Conservation (phyloP, 2,113 vertebrate species). For the Nipponia nippon region DNA sequence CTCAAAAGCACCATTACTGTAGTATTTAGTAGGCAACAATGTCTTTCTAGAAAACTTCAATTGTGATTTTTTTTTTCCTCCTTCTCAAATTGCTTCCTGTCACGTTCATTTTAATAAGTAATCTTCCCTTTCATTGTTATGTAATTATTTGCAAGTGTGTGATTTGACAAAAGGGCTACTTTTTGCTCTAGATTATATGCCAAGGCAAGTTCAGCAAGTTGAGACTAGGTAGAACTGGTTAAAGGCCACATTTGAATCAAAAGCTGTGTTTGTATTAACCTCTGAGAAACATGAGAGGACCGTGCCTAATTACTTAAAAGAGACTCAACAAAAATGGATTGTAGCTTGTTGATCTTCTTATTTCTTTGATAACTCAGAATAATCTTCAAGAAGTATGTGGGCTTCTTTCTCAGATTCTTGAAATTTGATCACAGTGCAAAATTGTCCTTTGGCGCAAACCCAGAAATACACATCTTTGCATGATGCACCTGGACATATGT, state of each 20-base stretch:
- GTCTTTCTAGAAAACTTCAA: not conserved
- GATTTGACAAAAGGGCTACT: conserved; percentile 61
- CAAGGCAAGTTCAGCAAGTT: conserved; percentile 60
- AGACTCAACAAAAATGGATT: conserved; percentile 70
- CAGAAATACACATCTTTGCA: conserved; percentile 79
- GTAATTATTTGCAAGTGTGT: conserved; percentile 71
- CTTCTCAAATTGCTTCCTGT: conserved; percentile 55
- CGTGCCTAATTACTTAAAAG: conserved; percentile 75
- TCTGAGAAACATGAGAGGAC: conserved; percentile 73
- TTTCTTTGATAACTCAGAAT: conserved; percentile 79
- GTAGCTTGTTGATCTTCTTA: conserved; percentile 74
- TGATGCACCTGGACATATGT: conserved; percentile 85
- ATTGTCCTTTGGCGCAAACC: conserved; percentile 80
- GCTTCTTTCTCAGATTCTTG: conserved; percentile 74
- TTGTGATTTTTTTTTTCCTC: not conserved
- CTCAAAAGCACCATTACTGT: not conserved
- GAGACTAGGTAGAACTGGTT: conserved; percentile 37
- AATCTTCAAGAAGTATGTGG: conserved; percentile 76
- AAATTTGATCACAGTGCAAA: conserved; percentile 78
- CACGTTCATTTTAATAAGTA: conserved; percentile 53
- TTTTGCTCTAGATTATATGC: conserved; percentile 55
- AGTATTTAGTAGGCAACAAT: not conserved
- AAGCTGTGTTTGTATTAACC: conserved; percentile 71
- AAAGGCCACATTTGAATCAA: conserved; percentile 68
- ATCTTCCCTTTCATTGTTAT: conserved; percentile 61